Conservation (phyloP, 2,113 vertebrate genomes). For the Phocoena phocoena region DNA sequence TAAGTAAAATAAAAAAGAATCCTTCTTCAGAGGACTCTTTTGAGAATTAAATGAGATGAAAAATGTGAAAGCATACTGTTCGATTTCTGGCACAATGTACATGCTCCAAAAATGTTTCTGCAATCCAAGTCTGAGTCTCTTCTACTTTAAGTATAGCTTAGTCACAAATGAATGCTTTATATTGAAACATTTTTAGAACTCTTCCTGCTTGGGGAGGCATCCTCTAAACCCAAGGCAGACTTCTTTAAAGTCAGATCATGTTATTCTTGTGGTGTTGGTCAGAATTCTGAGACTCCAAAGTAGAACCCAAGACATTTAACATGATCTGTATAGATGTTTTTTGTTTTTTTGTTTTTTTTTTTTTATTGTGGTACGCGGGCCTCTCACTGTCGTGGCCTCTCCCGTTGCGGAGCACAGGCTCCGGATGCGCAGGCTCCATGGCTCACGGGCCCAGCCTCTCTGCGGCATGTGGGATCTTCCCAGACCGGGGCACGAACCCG, state of each 20-base stretch:
- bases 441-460: no score
- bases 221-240: not conserved
- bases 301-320: conserved; percentile 38
- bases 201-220: not conserved
- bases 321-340: not conserved
- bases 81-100: not conserved
- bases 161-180: not conserved
- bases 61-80: not conserved
- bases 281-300: conserved; percentile 32
- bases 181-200: not conserved
- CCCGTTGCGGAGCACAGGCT: no score
- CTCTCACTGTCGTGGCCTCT: no score
- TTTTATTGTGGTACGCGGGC: no score
- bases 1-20: not conserved
- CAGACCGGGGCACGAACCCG: no score
- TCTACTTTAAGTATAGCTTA: not conserved
- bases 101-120: not conserved
- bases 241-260: conserved; percentile 43
- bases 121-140: not conserved
- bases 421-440: no score
- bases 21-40: not conserved
- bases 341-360: no score
- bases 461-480: no score
- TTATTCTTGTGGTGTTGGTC: not conserved
- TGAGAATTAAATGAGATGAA: not conserved